Conservation (phyloP, 1,140 invertebrate genomes). For the Pissodes strobi region DNA sequence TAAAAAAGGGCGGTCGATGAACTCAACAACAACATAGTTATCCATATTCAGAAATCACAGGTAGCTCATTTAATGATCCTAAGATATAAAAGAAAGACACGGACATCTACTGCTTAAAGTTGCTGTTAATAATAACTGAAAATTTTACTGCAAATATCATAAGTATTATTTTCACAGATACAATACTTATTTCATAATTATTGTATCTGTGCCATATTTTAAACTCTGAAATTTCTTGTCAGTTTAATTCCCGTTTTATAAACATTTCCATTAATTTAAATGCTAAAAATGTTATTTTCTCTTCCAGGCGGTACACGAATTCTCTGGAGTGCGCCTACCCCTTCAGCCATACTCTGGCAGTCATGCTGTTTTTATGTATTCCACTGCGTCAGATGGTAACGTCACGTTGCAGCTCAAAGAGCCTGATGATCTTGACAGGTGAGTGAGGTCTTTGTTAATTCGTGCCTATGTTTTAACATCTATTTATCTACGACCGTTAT, state of each 20-base stretch:
- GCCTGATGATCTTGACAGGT: constrained; percentile 55
- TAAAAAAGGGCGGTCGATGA: too few relatives aligned
- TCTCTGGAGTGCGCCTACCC: constrained; percentile 57
- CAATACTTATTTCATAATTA: too few relatives aligned
- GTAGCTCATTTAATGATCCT: too few relatives aligned
- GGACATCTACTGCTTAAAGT: too few relatives aligned
- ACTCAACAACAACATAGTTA: too few relatives aligned
- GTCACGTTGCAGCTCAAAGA: constrained; percentile 58
- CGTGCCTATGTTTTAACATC: not conserved
- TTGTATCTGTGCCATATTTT: too few relatives aligned
- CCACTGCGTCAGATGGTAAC: constrained; percentile 56
- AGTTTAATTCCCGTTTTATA: constrained; percentile 1
- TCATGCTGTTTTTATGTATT: constrained; percentile 60
- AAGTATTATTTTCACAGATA: too few relatives aligned
- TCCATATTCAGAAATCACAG: too few relatives aligned
- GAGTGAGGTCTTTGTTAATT: not conserved
- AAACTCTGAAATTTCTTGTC: not conserved
- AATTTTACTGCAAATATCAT: too few relatives aligned
- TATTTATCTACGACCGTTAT: too few relatives aligned
- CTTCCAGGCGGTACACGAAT: constrained; percentile 57
- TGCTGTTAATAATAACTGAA: too few relatives aligned
- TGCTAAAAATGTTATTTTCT: constrained; percentile 19
- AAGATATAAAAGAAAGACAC: too few relatives aligned
- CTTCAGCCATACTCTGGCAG: constrained; percentile 57
- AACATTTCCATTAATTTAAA: not conserved